Evolutionary conservation across 2,797 vertebrate species (phyloP).

Genomic region (Salarias fasciatus): DNA sequence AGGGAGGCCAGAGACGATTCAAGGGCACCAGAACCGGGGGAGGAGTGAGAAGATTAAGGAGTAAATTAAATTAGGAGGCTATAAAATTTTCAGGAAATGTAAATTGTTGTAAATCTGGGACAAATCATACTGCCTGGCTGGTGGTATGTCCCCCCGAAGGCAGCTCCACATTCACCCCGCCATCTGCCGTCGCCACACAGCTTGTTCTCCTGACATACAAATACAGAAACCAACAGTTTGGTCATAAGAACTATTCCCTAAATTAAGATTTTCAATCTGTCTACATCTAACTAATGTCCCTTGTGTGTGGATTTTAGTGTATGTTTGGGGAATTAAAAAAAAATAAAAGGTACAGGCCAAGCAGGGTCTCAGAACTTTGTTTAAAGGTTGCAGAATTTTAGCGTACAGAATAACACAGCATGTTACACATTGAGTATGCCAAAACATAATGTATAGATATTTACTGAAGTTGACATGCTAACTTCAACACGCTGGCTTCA

Average conservation of each 20-base stretch:
- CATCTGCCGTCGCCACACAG: background rate
- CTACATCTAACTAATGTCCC: background rate
- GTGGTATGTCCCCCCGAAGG: background rate
- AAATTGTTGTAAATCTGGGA: background rate
- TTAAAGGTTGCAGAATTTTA: too few relatives aligned
- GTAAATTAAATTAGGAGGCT: background rate
- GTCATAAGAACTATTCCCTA: background rate
- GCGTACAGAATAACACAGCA: too few relatives aligned
- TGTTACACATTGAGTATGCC: too few relatives aligned
- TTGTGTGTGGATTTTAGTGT: background rate
- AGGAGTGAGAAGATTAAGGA: background rate
- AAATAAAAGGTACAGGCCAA: too few relatives aligned
- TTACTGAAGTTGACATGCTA: too few relatives aligned
- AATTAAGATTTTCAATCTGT: background rate
- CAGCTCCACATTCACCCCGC: background rate
- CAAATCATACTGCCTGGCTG: background rate
- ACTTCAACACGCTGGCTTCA: too few relatives aligned
- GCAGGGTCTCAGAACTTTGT: too few relatives aligned
- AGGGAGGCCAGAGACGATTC: slow-evolving; percentile 25
- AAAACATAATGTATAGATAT: too few relatives aligned
- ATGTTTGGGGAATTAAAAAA: background rate
- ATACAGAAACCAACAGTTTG: background rate
- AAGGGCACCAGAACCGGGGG: background rate
- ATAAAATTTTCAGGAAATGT: too few relatives aligned
- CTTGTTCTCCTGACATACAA: background rate